Evolutionary conservation across 1,140 invertebrate species (phyloP), one percentile per base, ranked within the genome.

Genomic region (Gonioctena quinquepunctata): DNA sequence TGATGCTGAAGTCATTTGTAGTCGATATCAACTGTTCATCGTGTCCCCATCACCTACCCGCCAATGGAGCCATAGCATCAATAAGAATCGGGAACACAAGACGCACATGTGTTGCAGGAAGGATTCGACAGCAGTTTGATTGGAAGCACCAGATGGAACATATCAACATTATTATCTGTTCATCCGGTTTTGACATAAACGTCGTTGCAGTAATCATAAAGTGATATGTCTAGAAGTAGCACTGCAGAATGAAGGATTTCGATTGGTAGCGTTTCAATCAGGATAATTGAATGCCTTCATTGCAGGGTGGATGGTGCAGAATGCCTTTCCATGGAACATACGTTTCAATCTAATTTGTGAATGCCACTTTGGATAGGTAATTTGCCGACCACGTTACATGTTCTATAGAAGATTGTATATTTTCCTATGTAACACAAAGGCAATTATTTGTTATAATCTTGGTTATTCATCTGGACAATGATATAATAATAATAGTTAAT

Each of bases 151-250:
- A 74, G 73, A 74, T 74, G 73, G 73, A 68, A 70, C 70, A 71
- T 71, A 74, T 74, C 73, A 74, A 61, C 64, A 68, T 74, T 74
- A 74, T 74, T 74, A 74, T 74, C 73, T 74, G 66, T 71, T 74
- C 73, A 74, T 74, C 73, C 70, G 73, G 66, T 49, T 69, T 64
- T 74, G 73, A 74, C 70, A 74, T 48, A 63, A 68, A 72, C 69
- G 60, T 74, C 73, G 68, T 74, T 57, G 27, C 49, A 59, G 23
- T 63, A 73, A 71, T 74, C 73, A 72, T 68, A 72, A 74, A 72
- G 67, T 72, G 69, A 74, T 69, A 72, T 72, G 69, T 72, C 69
- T 68, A 42, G 2, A n/a, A 42, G 33, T 42, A 13, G 52, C 54
- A 4, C 11, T 13, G 13, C 22, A 5, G 13, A 25, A n/a, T 27